Evolutionary conservation across 2,797 vertebrate genomes (phyloP).

Genomic region (Xenentodon cancila): DNA sequence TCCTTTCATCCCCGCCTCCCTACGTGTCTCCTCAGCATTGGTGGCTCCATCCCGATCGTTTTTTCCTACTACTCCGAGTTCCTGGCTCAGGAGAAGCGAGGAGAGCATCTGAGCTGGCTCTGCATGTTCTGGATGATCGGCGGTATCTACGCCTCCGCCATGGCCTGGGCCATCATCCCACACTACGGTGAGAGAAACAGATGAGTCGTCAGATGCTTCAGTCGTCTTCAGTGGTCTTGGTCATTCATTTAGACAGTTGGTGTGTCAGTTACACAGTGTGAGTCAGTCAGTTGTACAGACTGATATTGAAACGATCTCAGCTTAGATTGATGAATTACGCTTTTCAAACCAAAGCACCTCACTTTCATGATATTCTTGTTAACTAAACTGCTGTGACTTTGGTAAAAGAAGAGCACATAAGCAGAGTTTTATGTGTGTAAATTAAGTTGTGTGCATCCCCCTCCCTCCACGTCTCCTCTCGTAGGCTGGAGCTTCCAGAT

Average conservation of each 20-base stretch:
- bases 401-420: too few relatives aligned
- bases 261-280: too few relatives aligned
- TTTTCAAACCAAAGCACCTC: too few relatives aligned
- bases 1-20: neutral
- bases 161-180: slow-evolving; percentile 99
- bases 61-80: slow-evolving; percentile 99
- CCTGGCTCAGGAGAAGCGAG: slow-evolving; percentile 96
- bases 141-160: slow-evolving; percentile 95
- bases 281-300: too few relatives aligned
- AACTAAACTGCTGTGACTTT: too few relatives aligned
- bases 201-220: neutral
- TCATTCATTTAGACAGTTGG: too few relatives aligned
- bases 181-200: slow-evolving; percentile 88
- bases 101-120: slow-evolving; percentile 98
- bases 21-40: slow-evolving; percentile 82
- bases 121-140: slow-evolving; percentile 99
- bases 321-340: neutral
- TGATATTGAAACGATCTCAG: too few relatives aligned
- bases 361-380: too few relatives aligned
- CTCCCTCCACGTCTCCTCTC: neutral
- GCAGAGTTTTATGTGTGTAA: too few relatives aligned
- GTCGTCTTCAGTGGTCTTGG: too few relatives aligned
- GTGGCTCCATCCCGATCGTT: slow-evolving; percentile 95
- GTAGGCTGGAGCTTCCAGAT: slow-evolving; percentile 99
- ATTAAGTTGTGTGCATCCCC: too few relatives aligned